Conservation (phyloP, 2,113 vertebrate genomes). For the Catharus minimus region DNA sequence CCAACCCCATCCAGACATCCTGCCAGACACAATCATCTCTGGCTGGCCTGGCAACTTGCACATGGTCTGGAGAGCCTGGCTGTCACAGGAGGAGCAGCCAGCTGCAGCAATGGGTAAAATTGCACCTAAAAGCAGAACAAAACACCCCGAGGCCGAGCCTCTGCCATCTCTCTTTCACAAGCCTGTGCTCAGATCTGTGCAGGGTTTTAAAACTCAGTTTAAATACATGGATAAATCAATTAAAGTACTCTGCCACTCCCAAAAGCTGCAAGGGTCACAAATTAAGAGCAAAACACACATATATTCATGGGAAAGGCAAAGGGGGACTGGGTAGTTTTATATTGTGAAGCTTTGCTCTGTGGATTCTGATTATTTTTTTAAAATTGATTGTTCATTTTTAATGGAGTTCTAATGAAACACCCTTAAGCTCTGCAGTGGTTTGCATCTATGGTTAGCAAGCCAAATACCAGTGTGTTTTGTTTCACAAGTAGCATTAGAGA, state of each 20-base stretch:
- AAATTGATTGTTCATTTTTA: slow-evolving; percentile 24
- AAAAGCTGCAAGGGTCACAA: not conserved
- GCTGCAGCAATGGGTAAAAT: slow-evolving; percentile 35
- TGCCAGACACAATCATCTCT: slow-evolving; percentile 14
- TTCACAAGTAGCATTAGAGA: slow-evolving; percentile 33
- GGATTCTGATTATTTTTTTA: not conserved
- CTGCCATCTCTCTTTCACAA: not conserved
- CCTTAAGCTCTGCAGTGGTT: slow-evolving; percentile 14
- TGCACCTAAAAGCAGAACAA: slow-evolving; percentile 23
- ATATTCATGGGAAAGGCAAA: not conserved
- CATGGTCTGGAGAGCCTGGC: slow-evolving; percentile 10
- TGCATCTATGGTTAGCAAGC: not conserved
- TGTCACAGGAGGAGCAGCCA: slow-evolving; percentile 5
- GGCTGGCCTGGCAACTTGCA: not conserved
- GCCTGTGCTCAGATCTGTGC: not conserved
- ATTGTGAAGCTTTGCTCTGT: not conserved
- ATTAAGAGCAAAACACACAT: not conserved
- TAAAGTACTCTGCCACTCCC: not conserved
- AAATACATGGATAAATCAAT: not conserved
- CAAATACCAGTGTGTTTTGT: not conserved
- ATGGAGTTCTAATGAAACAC: slow-evolving; percentile 55
- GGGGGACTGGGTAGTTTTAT: not conserved
- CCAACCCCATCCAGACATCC: not conserved
- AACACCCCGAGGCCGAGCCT: not conserved
- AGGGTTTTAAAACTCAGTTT: not conserved